These are phyloP conservation scores for Pteropus rufus DNA, from an alignment of 2,797 vertebrate species.

Conservation along the genomic window DNA sequence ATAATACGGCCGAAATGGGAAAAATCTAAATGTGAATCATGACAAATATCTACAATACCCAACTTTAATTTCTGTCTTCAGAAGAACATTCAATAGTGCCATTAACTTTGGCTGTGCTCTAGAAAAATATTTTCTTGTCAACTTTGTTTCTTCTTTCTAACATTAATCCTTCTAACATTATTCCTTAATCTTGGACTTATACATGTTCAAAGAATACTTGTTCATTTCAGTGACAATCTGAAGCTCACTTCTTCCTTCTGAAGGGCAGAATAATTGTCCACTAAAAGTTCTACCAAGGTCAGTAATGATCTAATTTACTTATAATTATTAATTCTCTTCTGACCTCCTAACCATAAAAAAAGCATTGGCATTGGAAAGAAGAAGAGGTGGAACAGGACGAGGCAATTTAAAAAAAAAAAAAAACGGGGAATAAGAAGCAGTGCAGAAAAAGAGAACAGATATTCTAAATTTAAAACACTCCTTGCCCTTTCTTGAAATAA, in stretches of 20 bases:
- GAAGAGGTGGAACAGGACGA: background rate
- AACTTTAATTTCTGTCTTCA: background rate
- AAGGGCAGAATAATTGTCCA: background rate
- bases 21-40: background rate
- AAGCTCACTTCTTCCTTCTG: conserved; percentile 31
- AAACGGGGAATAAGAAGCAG: background rate
- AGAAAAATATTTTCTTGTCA: background rate
- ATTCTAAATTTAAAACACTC: conserved; percentile 55
- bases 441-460: background rate
- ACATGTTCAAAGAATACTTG: background rate
- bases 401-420: background rate
- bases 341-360: background rate
- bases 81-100: background rate
- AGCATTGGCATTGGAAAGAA: conserved; percentile 24
- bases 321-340: conserved; percentile 23
- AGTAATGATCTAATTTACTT: conserved; percentile 18
- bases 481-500: conserved; percentile 51
- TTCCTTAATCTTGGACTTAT: background rate
- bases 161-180: background rate
- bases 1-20: background rate
- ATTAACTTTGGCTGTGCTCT: background rate
- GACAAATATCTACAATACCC: background rate
- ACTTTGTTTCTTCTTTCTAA: background rate
- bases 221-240: background rate
- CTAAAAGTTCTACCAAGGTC: background rate